Conservation (phyloP, 2,113 vertebrate species). For the Aegithalos caudatus region DNA sequence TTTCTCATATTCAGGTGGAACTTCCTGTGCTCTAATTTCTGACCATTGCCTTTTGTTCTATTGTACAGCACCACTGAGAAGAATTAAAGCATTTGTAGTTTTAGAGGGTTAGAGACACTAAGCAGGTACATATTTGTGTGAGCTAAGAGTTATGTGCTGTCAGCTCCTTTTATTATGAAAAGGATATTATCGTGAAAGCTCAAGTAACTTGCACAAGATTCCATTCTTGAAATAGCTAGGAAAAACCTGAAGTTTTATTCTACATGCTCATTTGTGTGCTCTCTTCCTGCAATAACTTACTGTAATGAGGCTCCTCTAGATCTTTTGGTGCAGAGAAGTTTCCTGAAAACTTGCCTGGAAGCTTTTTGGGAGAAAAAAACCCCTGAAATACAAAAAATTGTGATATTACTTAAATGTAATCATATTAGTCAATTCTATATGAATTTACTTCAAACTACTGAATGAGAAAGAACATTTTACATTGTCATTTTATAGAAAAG, state of each 20-base stretch:
- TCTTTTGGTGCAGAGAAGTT: neutral
- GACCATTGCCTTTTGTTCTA: neutral
- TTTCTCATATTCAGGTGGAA: neutral
- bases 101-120: neutral
- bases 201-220: neutral
- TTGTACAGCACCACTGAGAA: neutral
- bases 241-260: accelerated
- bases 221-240: neutral
- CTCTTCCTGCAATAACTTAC: neutral
- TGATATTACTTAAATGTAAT: constrained; percentile 4
- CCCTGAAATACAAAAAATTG: neutral
- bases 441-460: constrained; percentile 21
- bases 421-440: neutral
- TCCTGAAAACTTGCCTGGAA: neutral
- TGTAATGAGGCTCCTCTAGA: neutral
- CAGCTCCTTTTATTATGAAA: neutral
- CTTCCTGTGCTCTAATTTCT: neutral
- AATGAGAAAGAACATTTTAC: neutral
- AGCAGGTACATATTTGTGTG: neutral
- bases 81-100: neutral
- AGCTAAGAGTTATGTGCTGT: neutral
- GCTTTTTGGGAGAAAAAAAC: neutral
- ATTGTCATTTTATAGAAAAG: neutral
- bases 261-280: neutral
- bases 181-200: neutral